Evolutionary conservation across 2,888 invertebrate species (phyloP).

Genomic region (Dryococelus australis): DNA sequence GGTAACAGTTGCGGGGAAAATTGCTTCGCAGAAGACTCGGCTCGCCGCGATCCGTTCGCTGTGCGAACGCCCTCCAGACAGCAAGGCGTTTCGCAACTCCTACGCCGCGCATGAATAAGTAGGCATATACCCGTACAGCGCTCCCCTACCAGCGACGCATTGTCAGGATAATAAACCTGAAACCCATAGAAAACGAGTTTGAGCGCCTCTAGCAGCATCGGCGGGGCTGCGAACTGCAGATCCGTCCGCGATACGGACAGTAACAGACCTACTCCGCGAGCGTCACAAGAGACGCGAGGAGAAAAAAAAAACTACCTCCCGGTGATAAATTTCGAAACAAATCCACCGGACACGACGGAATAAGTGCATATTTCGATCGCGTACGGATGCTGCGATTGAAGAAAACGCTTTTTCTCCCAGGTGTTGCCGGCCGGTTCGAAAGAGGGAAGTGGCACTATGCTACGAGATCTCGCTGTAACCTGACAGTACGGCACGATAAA

Average conservation of each 20-base stretch:
- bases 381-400: neutral
- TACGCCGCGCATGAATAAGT: neutral
- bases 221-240: neutral
- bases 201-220: neutral
- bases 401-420: neutral
- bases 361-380: neutral
- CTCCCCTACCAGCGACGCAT: neutral
- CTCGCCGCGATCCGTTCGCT: no score
- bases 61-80: neutral
- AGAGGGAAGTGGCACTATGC: neutral
- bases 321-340: neutral
- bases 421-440: neutral
- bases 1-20: no score
- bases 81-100: neutral
- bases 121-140: no score
- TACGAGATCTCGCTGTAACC: neutral
- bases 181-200: slow-evolving; percentile 4
- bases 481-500: neutral
- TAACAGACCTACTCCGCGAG: neutral
- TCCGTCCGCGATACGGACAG: neutral
- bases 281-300: neutral
- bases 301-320: neutral
- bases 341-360: neutral
- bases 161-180: slow-evolving; percentile 16
- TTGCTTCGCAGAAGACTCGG: no score